Evolutionary conservation across 2,888 invertebrate species (phyloP), one percentile per base, ranked within the genome.

Genomic region (Nomada fabriciana): DNA sequence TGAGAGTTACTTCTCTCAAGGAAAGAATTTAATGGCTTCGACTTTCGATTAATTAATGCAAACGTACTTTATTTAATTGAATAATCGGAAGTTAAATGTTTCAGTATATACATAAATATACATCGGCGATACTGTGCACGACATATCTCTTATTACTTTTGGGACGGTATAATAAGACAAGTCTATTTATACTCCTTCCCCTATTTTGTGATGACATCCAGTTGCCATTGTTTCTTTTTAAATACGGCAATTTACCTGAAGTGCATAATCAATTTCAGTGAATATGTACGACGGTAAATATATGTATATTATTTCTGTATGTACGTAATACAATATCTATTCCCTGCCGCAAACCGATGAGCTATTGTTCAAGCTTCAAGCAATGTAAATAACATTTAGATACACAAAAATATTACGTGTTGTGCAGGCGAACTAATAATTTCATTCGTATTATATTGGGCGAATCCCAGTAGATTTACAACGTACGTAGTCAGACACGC

Each of bases 121-220:
- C 29, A 59, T 82, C 20, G 67, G 47, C 36, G 59, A 52, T 80
- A 55, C 25, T 60, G 61, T 57, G 70, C 50, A 23, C 47, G 23
- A 67, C 57, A 13, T 76, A 83, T 81, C 60, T 76, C 61, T 85
- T 85, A 86, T 81, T 85, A 83, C 85, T 85, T 80, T 55, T 53
- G 67, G 57, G 52, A 50, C 29, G 60, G 55, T 60, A 69, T 74
- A 65, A 65, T 29, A 29, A 29, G 29, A 29, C 68, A 79, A 64
- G 72, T 68, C 75, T 86, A 85, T 86, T 85, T 83, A 70, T 76
- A 73, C 36, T 61, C n/a, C 52, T 25, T 13, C 57, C 60, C 55
- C 13, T 64, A 71, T 78, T 80, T 78, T 78, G 72, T 78, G 57
- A 42, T 43, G 52, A 78, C 52, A 52, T 79, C 13, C 53, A 50